Evolutionary conservation across 2,888 invertebrate genomes (phyloP), one percentile per base, ranked within the genome.

Genomic region (Gasteruption jaculator): DNA sequence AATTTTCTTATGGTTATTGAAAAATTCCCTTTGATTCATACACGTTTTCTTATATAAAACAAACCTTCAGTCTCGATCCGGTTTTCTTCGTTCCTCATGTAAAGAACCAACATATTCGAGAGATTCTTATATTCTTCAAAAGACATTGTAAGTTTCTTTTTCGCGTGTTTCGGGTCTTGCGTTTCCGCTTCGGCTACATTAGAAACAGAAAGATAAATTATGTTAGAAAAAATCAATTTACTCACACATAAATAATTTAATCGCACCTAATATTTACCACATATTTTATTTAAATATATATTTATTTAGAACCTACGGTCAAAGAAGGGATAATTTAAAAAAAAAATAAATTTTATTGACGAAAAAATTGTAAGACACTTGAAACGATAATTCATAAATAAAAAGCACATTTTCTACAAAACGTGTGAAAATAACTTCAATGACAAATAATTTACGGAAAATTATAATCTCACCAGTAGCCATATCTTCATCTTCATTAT

Each of bases 81-180:
- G 0, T 75, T 75, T 68, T 97, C 96, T 63, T 87, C 86, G 54
- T 80, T 81, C 52, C 93, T 80, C 86, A 99, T 88, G 63, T 88
- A 86, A 38, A 91, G 77, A 3, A 96, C 83, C 40, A 99, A 76
- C 81, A 94, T 85, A 60, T 94, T 93, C 31, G 94, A 90, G 41
- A 97, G 76, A 35, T 84, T 80, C 66, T 91, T 93, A 74, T 97
- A 99, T 50, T 95, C 91, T 54, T 96, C 95, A 63, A 90, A 97
- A 1, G 91, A 85, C 32, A 99, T 66, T 0, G 84, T 84, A 16
- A 88, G 67, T 58, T 87, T 89, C 71, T 86, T 87, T 68, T 86
- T 87, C 1, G 76, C 71, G 0, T 72, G 63, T 0, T 73, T 48
- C 3, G 46, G 45, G 5, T 45, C 47, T 27, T 24, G 36, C 4